phyloP scores from a whole-genome alignment of 2,797 vertebrate genomes.

The Craterocephalus amniculus region DNA sequence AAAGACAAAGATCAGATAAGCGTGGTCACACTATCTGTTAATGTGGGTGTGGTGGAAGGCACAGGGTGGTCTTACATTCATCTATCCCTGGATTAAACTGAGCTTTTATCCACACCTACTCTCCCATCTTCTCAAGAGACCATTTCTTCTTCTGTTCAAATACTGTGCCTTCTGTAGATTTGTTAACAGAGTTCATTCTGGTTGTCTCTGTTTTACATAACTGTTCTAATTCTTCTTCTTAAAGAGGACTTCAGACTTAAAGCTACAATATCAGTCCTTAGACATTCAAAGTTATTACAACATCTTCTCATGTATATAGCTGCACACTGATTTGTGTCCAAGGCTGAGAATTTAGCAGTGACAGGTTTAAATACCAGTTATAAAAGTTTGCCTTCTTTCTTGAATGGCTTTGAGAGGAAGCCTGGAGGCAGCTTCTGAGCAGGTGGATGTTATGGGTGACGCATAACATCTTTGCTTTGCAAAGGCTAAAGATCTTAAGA shows the following conservation, averaged over 20 bases:
- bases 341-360: not conserved
- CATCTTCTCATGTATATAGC: not conserved
- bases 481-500: not conserved
- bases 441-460: not conserved
- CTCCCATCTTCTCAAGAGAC: not conserved
- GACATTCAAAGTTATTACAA: no score
- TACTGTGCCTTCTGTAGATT: not conserved
- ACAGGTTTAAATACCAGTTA: not conserved
- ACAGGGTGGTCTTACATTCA: constrained; percentile 7
- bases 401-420: not conserved
- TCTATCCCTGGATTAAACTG: not conserved
- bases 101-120: constrained; percentile 4
- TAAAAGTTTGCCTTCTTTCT: not conserved
- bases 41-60: not conserved
- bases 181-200: not conserved
- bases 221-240: not conserved
- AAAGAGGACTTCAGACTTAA: not conserved
- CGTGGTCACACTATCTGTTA: not conserved
- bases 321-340: not conserved
- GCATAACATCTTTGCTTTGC: not conserved
- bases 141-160: not conserved
- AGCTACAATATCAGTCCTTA: not conserved
- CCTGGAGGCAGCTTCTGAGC: not conserved
- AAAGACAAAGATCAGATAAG: constrained; percentile 10
- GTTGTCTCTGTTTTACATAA: not conserved